A percentile compares a stretch with the other conserved stretches of the same genome.
These are phyloP conservation scores for Lamprologus sp. DNA, from an alignment of 2,113 vertebrate species.

Conservation along the genomic window DNA sequence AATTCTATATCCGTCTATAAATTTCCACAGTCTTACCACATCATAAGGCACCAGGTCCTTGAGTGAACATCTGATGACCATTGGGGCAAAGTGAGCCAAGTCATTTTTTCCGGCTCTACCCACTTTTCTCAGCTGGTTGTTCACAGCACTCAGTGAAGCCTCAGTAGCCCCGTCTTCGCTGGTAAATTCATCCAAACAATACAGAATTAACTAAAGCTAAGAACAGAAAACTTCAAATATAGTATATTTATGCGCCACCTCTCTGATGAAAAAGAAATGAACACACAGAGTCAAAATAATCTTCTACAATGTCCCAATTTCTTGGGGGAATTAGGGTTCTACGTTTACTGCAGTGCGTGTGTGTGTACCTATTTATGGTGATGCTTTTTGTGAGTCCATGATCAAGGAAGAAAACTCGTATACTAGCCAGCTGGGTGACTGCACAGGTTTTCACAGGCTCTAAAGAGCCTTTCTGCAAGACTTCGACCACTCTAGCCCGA, in stretches of 20 bases:
- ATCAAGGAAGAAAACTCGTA: constrained; percentile 78
- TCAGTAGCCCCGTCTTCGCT: constrained; percentile 9
- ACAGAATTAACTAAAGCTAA: neutral
- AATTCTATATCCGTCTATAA: neutral
- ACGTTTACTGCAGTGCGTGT: neutral
- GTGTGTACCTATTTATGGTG: constrained; percentile 66
- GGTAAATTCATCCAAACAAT: neutral
- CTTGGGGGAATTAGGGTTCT: neutral
- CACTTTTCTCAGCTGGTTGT: constrained; percentile 70
- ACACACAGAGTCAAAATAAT: neutral
- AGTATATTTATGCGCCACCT: neutral
- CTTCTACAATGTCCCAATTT: neutral
- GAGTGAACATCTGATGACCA: constrained; percentile 81
- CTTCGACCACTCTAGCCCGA: constrained; percentile 73
- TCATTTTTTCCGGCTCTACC: constrained; percentile 33
- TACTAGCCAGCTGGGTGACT: constrained; percentile 63
- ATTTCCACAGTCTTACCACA: constrained; percentile 65
- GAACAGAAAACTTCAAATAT: neutral
- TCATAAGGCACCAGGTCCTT: constrained; percentile 83
- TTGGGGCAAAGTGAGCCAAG: constrained; percentile 64
- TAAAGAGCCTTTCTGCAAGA: constrained; percentile 60
- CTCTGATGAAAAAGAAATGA: neutral
- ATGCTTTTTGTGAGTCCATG: constrained; percentile 73
- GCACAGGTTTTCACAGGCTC: constrained; percentile 54
- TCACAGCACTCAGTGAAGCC: constrained; percentile 21